phyloP scores from a whole-genome alignment of 2,113 vertebrate species.

The Toxotes chatareus region DNA sequence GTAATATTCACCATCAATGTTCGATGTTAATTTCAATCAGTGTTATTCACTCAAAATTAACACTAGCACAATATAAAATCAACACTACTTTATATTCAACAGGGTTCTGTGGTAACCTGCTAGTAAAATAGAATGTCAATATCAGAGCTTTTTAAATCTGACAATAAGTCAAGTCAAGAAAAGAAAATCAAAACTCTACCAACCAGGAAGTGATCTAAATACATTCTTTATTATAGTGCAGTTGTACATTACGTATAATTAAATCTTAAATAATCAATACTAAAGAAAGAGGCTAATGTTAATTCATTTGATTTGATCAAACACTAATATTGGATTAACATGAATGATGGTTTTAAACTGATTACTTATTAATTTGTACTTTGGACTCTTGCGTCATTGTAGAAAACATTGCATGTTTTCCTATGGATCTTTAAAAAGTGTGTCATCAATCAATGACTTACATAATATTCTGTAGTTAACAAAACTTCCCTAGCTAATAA shows the following conservation, averaged over 20 bases:
- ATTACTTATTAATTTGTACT: neutral
- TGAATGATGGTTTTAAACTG: neutral
- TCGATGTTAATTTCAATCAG: slow-evolving; percentile 58
- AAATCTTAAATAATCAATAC: neutral
- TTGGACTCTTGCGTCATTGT: neutral
- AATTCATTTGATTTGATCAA: slow-evolving; percentile 15
- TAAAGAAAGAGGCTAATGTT: neutral
- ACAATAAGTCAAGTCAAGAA: neutral
- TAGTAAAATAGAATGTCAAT: slow-evolving; percentile 8
- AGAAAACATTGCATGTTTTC: neutral
- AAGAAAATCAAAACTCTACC: slow-evolving; percentile 4
- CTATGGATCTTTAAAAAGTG: neutral
- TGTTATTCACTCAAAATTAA: slow-evolving; percentile 56
- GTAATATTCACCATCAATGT: slow-evolving; percentile 42
- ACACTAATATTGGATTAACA: neutral
- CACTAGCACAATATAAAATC: slow-evolving; percentile 49
- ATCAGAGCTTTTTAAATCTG: neutral
- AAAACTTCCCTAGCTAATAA: neutral
- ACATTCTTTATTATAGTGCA: neutral
- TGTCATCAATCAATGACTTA: neutral
- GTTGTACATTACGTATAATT: neutral
- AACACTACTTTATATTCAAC: slow-evolving; percentile 21
- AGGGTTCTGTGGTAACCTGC: slow-evolving; percentile 19
- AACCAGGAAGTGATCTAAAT: neutral
- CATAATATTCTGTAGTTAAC: neutral